phyloP scores from a whole-genome alignment of 2,113 vertebrate species.

The Nothobranchius kuhntae region DNA sequence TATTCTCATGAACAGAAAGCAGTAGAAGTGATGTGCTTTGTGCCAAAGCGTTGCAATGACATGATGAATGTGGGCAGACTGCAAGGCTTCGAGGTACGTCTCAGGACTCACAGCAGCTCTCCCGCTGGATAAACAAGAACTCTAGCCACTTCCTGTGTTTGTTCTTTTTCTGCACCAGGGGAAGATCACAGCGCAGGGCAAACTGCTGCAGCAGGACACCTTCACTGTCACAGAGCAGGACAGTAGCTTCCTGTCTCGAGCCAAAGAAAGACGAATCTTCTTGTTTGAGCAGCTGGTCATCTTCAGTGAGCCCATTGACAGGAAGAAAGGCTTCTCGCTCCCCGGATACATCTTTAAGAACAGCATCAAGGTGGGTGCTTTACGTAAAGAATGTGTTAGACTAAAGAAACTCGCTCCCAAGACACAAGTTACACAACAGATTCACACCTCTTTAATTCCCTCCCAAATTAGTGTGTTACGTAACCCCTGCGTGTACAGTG shows the following conservation, averaged over 20 bases:
- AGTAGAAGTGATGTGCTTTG: slow-evolving; percentile 93
- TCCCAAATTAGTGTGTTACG: slow-evolving; percentile 25
- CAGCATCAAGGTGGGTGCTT: slow-evolving; percentile 86
- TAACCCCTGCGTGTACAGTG: slow-evolving; percentile 41
- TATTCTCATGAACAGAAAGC: slow-evolving; percentile 80
- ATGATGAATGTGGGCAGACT: slow-evolving; percentile 94
- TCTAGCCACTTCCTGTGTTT: slow-evolving; percentile 10
- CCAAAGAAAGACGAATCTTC: slow-evolving; percentile 88
- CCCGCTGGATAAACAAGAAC: not conserved
- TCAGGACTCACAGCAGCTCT: not conserved
- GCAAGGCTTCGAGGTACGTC: slow-evolving; percentile 89
- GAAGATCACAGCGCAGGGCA: slow-evolving; percentile 91
- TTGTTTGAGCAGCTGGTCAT: slow-evolving; percentile 93
- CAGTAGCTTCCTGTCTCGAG: slow-evolving; percentile 83
- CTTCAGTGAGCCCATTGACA: slow-evolving; percentile 90
- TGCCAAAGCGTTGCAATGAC: slow-evolving; percentile 92
- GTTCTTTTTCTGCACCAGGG: slow-evolving; percentile 77
- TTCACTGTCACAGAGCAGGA: slow-evolving; percentile 88
- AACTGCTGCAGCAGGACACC: slow-evolving; percentile 91
- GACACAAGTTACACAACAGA: slow-evolving; percentile 34
- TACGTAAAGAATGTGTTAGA: not conserved
- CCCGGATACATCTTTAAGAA: slow-evolving; percentile 89
- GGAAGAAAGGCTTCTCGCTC: slow-evolving; percentile 85
- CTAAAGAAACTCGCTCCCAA: not conserved
- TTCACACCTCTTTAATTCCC: slow-evolving; percentile 1